These are phyloP conservation scores for Sceloporus undulatus DNA, from an alignment of 2,113 vertebrate genomes.

Conservation along the genomic window DNA sequence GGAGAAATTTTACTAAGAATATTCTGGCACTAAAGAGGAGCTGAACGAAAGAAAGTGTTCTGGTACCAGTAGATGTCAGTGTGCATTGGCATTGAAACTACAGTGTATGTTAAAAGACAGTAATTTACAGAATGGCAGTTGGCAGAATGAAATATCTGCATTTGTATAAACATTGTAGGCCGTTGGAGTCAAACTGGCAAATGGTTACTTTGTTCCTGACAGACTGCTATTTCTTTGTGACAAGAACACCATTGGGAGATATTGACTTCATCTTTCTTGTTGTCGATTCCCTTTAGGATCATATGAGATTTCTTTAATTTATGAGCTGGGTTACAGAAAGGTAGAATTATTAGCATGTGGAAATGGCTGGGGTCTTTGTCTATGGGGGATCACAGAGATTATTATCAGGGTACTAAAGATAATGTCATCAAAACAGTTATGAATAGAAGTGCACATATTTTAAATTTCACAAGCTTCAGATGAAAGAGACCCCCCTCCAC, in stretches of 20 bases:
- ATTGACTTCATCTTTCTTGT: neutral
- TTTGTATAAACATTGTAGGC: neutral
- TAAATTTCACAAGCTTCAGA: slow-evolving; percentile 2
- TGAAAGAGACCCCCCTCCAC: too few species aligned
- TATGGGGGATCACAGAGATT: slow-evolving; percentile 39
- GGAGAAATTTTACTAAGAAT: slow-evolving; percentile 29
- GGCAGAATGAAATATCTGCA: neutral
- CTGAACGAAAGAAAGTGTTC: slow-evolving; percentile 5
- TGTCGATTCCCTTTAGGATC: neutral
- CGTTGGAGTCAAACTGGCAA: neutral
- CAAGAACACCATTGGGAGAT: neutral
- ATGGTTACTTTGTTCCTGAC: neutral
- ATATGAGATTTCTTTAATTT: neutral
- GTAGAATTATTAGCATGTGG: neutral
- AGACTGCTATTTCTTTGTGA: neutral
- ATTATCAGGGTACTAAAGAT: slow-evolving; percentile 47
- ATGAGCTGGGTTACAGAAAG: neutral
- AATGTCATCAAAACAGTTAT: slow-evolving; percentile 44
- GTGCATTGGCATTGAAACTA: slow-evolving; percentile 34
- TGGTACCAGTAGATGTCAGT: slow-evolving; percentile 24
- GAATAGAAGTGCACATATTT: slow-evolving; percentile 33
- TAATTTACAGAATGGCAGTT: slow-evolving; percentile 42
- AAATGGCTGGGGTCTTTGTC: slow-evolving; percentile 44
- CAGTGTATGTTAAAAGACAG: slow-evolving; percentile 30
- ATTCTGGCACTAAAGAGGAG: neutral